Conservation (phyloP, 2,113 vertebrate genomes). For the Promerops cafer region DNA sequence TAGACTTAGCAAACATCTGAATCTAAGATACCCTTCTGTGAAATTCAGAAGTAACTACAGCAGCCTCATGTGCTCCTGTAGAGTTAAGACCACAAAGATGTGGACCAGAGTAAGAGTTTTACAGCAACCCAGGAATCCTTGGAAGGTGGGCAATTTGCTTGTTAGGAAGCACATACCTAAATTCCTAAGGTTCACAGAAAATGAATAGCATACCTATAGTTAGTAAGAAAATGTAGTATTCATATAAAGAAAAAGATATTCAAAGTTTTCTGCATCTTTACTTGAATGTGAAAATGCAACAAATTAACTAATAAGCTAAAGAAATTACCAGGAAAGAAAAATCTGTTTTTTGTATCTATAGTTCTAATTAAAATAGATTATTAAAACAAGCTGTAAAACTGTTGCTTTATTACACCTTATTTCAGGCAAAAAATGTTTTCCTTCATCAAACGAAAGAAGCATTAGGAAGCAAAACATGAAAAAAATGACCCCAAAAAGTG, state of each 20-base stretch:
- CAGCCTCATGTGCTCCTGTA: not conserved
- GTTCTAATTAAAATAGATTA: not conserved
- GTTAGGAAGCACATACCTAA: not conserved
- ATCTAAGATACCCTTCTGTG: not conserved
- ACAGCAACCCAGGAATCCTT: not conserved
- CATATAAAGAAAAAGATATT: not conserved
- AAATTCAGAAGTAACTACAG: not conserved
- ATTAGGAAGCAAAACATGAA: not conserved
- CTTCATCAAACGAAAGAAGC: constrained; percentile 3
- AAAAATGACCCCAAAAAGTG: not conserved
- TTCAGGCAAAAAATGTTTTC: not conserved
- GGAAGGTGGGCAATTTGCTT: not conserved
- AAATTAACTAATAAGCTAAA: not conserved
- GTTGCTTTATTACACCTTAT: not conserved
- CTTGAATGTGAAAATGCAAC: not conserved
- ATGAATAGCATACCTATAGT: not conserved
- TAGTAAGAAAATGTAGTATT: not conserved
- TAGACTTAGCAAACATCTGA: not conserved
- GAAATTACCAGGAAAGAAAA: not conserved
- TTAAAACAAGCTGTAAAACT: not conserved
- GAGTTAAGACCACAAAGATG: not conserved
- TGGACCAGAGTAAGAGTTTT: not conserved
- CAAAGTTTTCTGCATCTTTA: not conserved
- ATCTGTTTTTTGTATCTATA: not conserved
- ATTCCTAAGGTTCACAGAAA: not conserved